Conservation (phyloP, 2,888 invertebrate species). For the Macrostomum cliftonense region DNA sequence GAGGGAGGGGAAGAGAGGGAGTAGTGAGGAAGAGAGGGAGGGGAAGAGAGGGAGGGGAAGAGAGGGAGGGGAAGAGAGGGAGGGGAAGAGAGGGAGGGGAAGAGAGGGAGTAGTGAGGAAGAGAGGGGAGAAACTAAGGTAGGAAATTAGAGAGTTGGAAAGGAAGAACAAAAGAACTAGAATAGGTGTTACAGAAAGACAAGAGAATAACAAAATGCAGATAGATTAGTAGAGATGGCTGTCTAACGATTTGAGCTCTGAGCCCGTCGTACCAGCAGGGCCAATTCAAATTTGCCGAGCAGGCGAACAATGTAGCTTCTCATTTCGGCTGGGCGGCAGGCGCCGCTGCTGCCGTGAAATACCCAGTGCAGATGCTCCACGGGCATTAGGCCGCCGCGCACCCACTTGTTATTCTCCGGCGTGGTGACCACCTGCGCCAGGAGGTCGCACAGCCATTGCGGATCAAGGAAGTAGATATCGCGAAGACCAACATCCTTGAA, state of each 20-base stretch:
- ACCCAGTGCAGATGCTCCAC: conserved; percentile 72
- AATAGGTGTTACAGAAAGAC: no score
- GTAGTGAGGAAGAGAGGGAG: no score
- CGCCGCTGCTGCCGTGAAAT: conserved; percentile 66
- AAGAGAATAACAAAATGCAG: no score
- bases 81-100: background rate
- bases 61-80: conserved; percentile 1
- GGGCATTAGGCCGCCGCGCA: conserved; percentile 62
- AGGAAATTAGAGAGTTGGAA: no score
- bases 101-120: no score
- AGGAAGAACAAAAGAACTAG: no score
- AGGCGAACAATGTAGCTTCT: conserved; percentile 68
- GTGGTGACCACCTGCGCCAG: conserved; percentile 87
- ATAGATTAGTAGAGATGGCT: no score
- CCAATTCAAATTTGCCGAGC: conserved; percentile 87
- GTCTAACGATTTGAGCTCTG: background rate
- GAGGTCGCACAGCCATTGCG: conserved; percentile 96
- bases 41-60: background rate
- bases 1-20: background rate
- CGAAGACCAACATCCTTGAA: conserved; percentile 30
- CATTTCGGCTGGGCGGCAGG: conserved; percentile 45
- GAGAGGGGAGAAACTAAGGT: no score
- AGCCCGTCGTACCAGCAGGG: conserved; percentile 47
- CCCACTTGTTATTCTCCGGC: conserved; percentile 86
- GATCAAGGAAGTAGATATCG: conserved; percentile 84